Conservation (phyloP, 2,797 vertebrate species). For the Poecilia picta region DNA sequence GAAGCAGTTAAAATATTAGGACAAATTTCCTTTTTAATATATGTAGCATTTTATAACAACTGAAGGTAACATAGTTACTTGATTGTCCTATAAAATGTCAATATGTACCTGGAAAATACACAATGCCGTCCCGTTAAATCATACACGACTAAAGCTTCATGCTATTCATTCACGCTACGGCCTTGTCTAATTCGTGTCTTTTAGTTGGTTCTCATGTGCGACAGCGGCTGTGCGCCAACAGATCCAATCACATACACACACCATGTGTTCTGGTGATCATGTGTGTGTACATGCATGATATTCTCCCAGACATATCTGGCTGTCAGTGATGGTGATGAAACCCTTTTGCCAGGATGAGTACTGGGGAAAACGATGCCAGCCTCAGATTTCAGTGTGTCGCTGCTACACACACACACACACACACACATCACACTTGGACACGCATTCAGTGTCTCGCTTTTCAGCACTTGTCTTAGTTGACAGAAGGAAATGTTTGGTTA, state of each 20-base stretch:
- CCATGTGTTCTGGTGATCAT: neutral
- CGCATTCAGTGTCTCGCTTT: constrained; percentile 43
- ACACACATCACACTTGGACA: neutral
- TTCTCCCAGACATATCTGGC: neutral
- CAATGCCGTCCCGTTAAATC: neutral
- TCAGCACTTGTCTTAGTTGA: constrained; percentile 54
- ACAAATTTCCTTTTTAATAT: too few relatives aligned
- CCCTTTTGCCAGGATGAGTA: constrained; percentile 1
- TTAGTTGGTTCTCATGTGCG: constrained; percentile 19
- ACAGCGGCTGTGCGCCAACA: neutral
- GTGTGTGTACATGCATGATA: neutral
- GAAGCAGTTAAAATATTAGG: too few relatives aligned
- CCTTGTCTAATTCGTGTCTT: constrained; percentile 34
- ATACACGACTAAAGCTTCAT: constrained; percentile 24
- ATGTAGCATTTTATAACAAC: too few relatives aligned
- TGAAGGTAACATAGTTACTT: too few relatives aligned
- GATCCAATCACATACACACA: constrained; percentile 1
- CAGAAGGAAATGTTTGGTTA: constrained; percentile 44
- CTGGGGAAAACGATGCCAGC: constrained; percentile 11
- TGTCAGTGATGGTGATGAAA: constrained; percentile 14
- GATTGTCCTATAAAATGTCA: too few relatives aligned
- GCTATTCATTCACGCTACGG: constrained; percentile 3
- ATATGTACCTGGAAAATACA: too few relatives aligned
- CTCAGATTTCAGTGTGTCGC: constrained; percentile 47
- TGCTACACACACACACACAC: neutral